phyloP scores from a whole-genome alignment of 2,113 vertebrate species.

The Ellobius talpinus region DNA sequence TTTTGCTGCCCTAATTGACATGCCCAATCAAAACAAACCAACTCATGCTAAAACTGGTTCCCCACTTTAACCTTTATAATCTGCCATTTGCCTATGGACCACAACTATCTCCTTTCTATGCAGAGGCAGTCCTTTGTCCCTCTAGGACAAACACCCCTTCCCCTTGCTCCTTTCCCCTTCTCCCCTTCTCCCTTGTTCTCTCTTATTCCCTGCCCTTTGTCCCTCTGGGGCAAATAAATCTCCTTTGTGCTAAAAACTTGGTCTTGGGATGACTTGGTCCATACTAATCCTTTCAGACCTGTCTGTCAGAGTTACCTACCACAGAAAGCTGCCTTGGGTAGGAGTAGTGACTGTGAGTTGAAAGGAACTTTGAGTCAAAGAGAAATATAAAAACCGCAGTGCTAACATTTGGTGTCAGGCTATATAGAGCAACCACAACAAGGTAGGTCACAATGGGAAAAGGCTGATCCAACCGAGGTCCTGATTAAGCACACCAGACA shows the following conservation, averaged over 20 bases:
- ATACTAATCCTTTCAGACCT: background rate
- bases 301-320: background rate
- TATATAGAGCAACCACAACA: background rate
- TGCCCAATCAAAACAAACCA: background rate
- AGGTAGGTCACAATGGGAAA: background rate
- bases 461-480: background rate
- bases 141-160: background rate
- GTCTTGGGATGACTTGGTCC: background rate
- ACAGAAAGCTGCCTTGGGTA: background rate
- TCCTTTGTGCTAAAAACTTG: background rate
- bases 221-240: background rate
- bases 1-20: background rate
- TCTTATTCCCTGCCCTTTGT: background rate
- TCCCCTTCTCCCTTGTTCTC: background rate
- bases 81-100: background rate
- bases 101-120: background rate
- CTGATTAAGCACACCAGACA: background rate
- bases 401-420: background rate
- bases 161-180: too few species aligned
- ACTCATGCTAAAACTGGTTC: background rate
- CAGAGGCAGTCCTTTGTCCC: background rate
- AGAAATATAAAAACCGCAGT: background rate
- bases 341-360: background rate
- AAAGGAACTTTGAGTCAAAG: constrained; percentile 27
- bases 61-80: background rate